Evolutionary conservation across 2,797 vertebrate species (phyloP).

Genomic region (Takifugu ocellatus): DNA sequence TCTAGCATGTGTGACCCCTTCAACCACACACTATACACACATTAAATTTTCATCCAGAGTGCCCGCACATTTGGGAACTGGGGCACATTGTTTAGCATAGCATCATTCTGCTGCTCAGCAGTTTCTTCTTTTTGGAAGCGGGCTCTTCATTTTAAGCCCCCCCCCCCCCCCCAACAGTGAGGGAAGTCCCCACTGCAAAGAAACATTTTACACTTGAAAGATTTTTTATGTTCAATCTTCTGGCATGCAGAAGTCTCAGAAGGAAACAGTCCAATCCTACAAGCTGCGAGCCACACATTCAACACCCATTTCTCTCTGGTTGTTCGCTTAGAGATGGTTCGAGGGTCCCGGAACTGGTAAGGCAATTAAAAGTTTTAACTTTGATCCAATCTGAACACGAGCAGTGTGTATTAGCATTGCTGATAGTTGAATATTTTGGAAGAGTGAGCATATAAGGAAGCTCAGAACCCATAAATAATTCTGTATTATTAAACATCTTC

Average conservation of each 20-base stretch:
- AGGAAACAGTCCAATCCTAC: slow-evolving; percentile 17
- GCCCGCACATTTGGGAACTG: slow-evolving; percentile 42
- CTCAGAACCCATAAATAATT: slow-evolving; percentile 5
- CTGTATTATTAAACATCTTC: slow-evolving; percentile 3
- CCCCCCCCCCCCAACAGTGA: neutral
- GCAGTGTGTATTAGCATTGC: neutral
- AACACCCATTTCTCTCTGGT: slow-evolving; percentile 6
- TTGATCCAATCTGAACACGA: slow-evolving; percentile 1
- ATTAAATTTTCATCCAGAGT: slow-evolving; percentile 45
- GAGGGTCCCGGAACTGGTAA: slow-evolving; percentile 1
- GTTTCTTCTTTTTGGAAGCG: slow-evolving; percentile 26
- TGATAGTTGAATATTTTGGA: neutral
- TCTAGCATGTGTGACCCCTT: neutral
- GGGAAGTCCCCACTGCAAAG: neutral
- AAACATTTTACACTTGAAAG: neutral
- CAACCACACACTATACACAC: slow-evolving; percentile 12
- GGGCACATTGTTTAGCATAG: slow-evolving; percentile 41
- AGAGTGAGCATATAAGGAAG: neutral
- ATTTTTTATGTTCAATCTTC: slow-evolving; percentile 21
- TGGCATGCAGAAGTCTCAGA: slow-evolving; percentile 11
- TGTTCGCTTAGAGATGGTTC: neutral
- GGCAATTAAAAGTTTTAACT: slow-evolving; percentile 7
- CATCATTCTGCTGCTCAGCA: slow-evolving; percentile 35
- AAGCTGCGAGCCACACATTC: slow-evolving; percentile 6
- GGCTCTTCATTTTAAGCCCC: slow-evolving; percentile 9